These are phyloP conservation scores for Drosophila sproati DNA, from an alignment of 1,140 invertebrate species.

Conservation along the genomic window DNA sequence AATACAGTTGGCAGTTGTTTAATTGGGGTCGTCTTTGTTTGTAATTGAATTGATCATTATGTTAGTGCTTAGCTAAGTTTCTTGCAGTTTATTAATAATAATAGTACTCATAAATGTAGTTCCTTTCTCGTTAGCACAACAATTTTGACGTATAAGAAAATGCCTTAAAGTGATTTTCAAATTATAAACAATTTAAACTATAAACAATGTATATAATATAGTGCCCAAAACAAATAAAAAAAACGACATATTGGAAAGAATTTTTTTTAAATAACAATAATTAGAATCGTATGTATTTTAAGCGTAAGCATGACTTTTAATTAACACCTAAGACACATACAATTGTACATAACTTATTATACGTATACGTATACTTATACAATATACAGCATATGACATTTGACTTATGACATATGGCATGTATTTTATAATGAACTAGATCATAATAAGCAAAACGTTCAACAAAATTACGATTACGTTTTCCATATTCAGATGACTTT, in stretches of 20 bases:
- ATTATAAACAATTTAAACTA: constrained; percentile 61
- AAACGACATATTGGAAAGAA: constrained; percentile 39
- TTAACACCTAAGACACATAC: constrained; percentile 50
- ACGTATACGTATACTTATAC: constrained; percentile 45
- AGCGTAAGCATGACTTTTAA: constrained; percentile 72
- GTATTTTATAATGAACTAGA: constrained; percentile 61
- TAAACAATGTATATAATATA: constrained; percentile 63
- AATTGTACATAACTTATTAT: constrained; percentile 60
- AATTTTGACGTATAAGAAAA: constrained; percentile 63
- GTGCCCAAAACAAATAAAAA: constrained; percentile 28
- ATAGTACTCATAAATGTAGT: constrained; percentile 32
- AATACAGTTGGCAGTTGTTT: not conserved
- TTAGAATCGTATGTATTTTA: constrained; percentile 49
- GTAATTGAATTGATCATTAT: not conserved
- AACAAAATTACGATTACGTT: constrained; percentile 79
- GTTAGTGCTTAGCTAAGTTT: not conserved
- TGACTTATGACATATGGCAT: constrained; percentile 30
- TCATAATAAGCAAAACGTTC: constrained; percentile 52
- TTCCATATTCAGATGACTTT: constrained; percentile 80
- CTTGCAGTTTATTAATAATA: not conserved
- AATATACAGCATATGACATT: constrained; percentile 36
- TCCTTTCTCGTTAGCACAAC: constrained; percentile 51
- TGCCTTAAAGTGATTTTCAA: constrained; percentile 80
- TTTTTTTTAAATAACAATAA: constrained; percentile 73
- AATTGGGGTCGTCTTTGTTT: not conserved